These are phyloP conservation scores for Heliconius charithonia DNA, from an alignment of 2,888 invertebrate species.

Conservation along the genomic window DNA sequence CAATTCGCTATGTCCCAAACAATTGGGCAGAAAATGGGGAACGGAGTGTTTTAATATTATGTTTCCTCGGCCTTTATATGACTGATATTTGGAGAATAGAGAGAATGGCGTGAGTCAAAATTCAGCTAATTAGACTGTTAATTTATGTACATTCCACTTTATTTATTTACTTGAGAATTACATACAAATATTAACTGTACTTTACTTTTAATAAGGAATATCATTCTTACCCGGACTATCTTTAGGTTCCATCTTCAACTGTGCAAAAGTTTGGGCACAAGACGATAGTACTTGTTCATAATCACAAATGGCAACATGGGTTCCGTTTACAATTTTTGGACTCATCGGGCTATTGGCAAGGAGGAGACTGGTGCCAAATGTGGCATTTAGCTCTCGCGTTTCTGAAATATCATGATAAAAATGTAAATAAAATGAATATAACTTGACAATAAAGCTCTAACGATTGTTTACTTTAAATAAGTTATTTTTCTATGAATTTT, in stretches of 20 bases:
- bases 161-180: too few species aligned
- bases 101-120: too few species aligned
- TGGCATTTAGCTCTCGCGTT: conserved; percentile 91
- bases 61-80: neutral
- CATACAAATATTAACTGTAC: too few species aligned
- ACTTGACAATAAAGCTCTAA: neutral
- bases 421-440: neutral
- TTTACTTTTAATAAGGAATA: too few species aligned
- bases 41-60: neutral
- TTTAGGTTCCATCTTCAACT: conserved; percentile 88
- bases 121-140: too few species aligned
- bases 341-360: conserved; percentile 98
- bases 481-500: too few species aligned
- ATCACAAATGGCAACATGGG: conserved; percentile 95
- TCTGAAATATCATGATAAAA: conserved; percentile 75
- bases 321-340: conserved; percentile 97
- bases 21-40: neutral
- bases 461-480: neutral
- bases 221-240: conserved; percentile 88
- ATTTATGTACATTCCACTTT: too few species aligned
- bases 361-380: conserved; percentile 96
- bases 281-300: conserved; percentile 89
- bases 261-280: conserved; percentile 88
- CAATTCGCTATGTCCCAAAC: neutral
- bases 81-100: too few species aligned